These are phyloP conservation scores for Pangasius larnaudii DNA, from an alignment of 2,797 vertebrate species.

Conservation along the genomic window DNA sequence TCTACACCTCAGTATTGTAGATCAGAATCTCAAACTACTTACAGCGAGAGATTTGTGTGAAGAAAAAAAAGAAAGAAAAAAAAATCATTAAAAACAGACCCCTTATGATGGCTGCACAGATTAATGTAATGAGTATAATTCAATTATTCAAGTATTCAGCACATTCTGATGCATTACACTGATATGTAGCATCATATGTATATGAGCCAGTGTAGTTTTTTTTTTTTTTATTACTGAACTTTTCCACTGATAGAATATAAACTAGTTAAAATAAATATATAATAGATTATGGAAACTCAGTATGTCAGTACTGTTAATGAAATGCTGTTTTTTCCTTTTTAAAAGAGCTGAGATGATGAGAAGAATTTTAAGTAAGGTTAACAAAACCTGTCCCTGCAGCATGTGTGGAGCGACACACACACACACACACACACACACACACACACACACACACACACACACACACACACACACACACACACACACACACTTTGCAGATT, in stretches of 20 bases:
- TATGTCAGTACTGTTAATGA: neutral
- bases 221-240: neutral
- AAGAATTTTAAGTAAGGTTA: neutral
- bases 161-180: neutral
- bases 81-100: neutral
- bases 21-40: constrained; percentile 5
- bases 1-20: neutral
- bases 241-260: neutral
- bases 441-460: constrained; percentile 5
- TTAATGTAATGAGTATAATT: neutral
- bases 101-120: neutral
- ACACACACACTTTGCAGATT: neutral
- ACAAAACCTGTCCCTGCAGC: neutral
- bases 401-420: neutral
- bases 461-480: neutral
- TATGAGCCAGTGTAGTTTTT: neutral
- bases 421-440: neutral
- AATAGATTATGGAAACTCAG: constrained; percentile 1
- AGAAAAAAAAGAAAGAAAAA: neutral
- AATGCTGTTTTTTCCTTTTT: neutral
- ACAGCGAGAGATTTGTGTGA: neutral
- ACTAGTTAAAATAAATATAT: neutral
- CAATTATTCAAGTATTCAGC: neutral
- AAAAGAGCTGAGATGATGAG: neutral
- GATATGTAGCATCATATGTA: neutral